Base-by-base conservation (phyloP, 2,113 vertebrate genomes). In the Tetrao urogallus region DNA sequence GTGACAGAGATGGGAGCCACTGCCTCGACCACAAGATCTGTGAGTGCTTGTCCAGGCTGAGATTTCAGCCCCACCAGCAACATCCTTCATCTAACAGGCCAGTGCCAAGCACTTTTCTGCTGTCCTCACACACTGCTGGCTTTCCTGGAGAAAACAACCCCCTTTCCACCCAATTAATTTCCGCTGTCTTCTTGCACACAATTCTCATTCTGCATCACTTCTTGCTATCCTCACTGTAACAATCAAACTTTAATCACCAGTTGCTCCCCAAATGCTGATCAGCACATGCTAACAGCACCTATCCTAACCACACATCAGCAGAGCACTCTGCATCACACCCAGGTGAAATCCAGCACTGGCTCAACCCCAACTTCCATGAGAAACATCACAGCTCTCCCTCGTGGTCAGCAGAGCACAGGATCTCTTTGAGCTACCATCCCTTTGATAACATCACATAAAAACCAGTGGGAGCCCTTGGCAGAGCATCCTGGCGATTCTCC, bases 361-460 rank as follows among this genome's bases (percentile, higher is more conserved):
- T 22, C 71, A 71, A 58, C 57, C 70, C 43, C 4, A 2, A 10
- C 48, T 50, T 50, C 86, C 64, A 18, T 2, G 2, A 6, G 30
- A 72, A 83, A 27, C 70, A 27, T 7, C 42, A 15, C 13, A 45
- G 67, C 73, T 81, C n/a, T 11, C n/a, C 54, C 8, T 2, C 4
- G 13, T 45, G 30, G 38, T 6, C 25, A 32, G 19, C 3, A 2
- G 11, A 38, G 40, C 3, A 20, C 24, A 42, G 40, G 0, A 21
- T 34, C 48, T 76, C 34, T 63, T 42, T 7, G 36, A 76, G 70
- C 58, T 52, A 42, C 36, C 14, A 18, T 0, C 38, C 18, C 74
- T 12, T 27, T 24, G 48, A 40, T 1, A 42, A 38, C 1, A 1
- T 32, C 82, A 45, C 0, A 4, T 17, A 40, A n/a, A 75, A 77